Evolutionary conservation across 2,113 vertebrate genomes (phyloP).

Genomic region (Leucopternis melanops): DNA sequence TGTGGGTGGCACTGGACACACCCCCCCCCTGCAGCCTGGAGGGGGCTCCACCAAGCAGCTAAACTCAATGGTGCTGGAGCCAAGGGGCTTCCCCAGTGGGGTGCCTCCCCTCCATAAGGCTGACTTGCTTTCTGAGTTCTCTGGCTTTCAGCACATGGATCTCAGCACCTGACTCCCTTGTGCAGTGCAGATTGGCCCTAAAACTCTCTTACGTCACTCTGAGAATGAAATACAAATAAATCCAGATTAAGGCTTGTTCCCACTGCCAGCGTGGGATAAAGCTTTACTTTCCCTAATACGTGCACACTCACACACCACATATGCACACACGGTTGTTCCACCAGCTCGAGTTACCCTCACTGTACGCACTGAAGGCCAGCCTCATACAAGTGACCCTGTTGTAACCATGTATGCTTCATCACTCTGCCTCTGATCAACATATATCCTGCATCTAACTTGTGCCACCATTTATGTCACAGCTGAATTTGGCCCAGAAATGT

Average conservation of each 20-base stretch:
- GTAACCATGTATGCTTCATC: background rate
- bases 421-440: background rate
- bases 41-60: background rate
- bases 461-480: background rate
- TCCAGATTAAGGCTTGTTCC: constrained; percentile 11
- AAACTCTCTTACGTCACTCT: background rate
- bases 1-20: background rate
- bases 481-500: background rate
- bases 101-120: rapidly evolving
- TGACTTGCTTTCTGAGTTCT: background rate
- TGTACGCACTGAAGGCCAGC: background rate
- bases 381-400: background rate
- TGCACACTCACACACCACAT: rapidly evolving
- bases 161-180: background rate
- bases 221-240: background rate
- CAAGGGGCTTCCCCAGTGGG: rapidly evolving
- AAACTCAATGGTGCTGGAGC: rapidly evolving
- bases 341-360: background rate
- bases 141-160: background rate
- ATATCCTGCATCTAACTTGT: background rate
- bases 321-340: background rate
- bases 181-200: background rate
- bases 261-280: background rate
- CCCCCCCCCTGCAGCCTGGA: background rate
- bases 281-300: background rate